Base-by-base conservation (phyloP, 2,113 vertebrate genomes). In the Calyptommatus sinebrachiatus region DNA sequence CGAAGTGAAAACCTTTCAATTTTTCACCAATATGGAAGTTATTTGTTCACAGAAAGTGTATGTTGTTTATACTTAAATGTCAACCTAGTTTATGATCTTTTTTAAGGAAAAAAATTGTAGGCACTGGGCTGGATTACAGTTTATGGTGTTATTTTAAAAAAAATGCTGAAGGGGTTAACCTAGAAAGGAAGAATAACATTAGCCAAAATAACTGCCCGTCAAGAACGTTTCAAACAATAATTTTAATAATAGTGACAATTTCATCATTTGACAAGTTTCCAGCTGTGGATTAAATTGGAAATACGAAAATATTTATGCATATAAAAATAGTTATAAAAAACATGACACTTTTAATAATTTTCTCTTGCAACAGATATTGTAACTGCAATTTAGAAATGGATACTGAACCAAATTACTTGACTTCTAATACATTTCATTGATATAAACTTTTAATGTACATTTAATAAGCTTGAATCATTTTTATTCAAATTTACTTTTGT, bases 401-500 rank as follows among this genome's bases (percentile, higher is more conserved):
- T 91, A 86, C 89, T 92, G 93, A 93, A 91, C 91, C 92, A 94
- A 94, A 94, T 90, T 89, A 95, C 95, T 41, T 94, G 94, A 92
- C 95, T 95, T 95, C 85, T 66, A 84, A 91, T 95, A 89, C 88
- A 81, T 93, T 94, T 86, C 90, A 94, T 93, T 94, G 92, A 92
- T 94, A 92, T 93, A 29, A 41, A 41, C 35, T 41, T 41, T 41
- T 41, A 41, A 41, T 41, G 35, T 41, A 5, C 35, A 41, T 41
- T 41, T 41, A 41, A 41, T 41, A 41, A 41, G 35, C 35, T 41
- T 57, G 14, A 18, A 57, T 57, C 18, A 18, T 57, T 57, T 57
- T 57, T 57, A 57, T 16, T 16, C 14, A 57, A 18, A 16, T 57
- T 5, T 57, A 18, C 14, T 57, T 57, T 18, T 57, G 14, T 57